Conservation (phyloP, 2,113 vertebrate genomes). For the Caranx ignobilis region DNA sequence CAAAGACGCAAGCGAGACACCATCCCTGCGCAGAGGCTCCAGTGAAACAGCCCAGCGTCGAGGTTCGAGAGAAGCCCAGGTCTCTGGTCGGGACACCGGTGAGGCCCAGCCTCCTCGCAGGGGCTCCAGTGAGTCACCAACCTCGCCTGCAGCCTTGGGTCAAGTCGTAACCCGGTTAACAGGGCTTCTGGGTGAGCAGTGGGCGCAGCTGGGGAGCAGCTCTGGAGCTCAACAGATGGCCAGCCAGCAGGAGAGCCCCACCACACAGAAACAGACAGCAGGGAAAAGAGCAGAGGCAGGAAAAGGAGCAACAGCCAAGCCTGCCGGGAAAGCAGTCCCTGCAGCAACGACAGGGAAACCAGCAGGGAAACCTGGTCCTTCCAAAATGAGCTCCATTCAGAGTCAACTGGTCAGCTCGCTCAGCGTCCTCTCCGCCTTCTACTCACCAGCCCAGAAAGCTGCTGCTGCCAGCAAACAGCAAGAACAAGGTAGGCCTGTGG, state of each 20-base stretch:
- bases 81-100: slow-evolving; percentile 42
- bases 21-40: slow-evolving; percentile 65
- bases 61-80: slow-evolving; percentile 66
- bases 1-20: slow-evolving; percentile 60
- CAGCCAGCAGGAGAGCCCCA: slow-evolving; percentile 77
- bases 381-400: slow-evolving; percentile 97
- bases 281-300: slow-evolving; percentile 68
- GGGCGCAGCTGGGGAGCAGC: slow-evolving; percentile 92
- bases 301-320: slow-evolving; percentile 71
- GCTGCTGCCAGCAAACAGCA: slow-evolving; percentile 80
- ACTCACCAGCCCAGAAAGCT: slow-evolving; percentile 88
- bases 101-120: slow-evolving; percentile 69
- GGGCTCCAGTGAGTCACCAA: slow-evolving; percentile 74
- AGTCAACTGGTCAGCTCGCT: slow-evolving; percentile 96
- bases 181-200: slow-evolving; percentile 96
- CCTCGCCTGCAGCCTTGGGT: slow-evolving; percentile 88
- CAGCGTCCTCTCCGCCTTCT: slow-evolving; percentile 93
- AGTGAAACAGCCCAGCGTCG: slow-evolving; percentile 64
- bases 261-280: slow-evolving; percentile 66
- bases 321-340: slow-evolving; percentile 65
- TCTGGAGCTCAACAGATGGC: slow-evolving; percentile 88
- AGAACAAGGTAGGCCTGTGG: slow-evolving; percentile 82
- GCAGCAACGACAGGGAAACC: slow-evolving; percentile 63
- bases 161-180: slow-evolving; percentile 96
- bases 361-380: slow-evolving; percentile 82